phyloP scores from a whole-genome alignment of 2,888 invertebrate species.

The Spodoptera exigua region DNA sequence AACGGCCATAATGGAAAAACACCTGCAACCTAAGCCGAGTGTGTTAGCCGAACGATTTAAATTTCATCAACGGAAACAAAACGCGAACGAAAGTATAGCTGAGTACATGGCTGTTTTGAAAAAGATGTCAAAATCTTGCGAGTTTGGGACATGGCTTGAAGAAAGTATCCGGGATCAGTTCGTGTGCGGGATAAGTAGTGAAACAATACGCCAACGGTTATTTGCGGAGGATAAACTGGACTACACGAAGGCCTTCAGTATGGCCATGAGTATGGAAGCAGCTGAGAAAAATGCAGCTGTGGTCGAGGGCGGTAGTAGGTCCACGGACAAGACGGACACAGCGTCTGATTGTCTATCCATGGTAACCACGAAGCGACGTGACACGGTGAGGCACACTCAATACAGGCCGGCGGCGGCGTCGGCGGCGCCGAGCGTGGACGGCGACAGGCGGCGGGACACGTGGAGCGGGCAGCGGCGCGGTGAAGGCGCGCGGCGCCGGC shows the following conservation, averaged over 20 bases:
- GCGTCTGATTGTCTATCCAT: neutral
- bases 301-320: constrained; percentile 5
- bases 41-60: constrained; percentile 1
- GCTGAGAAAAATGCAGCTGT: constrained; percentile 39
- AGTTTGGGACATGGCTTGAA: constrained; percentile 29
- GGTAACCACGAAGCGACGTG: neutral
- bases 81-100: constrained; percentile 5
- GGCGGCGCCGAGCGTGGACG: neutral
- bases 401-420: no score
- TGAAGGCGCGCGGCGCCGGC: neutral
- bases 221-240: constrained; percentile 43
- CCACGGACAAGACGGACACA: neutral
- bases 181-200: constrained; percentile 41
- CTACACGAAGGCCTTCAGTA: constrained; percentile 17
- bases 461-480: neutral
- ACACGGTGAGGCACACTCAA: no score
- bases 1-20: constrained; percentile 1
- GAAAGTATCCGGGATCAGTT: constrained; percentile 56
- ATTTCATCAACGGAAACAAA: neutral
- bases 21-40: neutral
- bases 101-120: constrained; percentile 32
- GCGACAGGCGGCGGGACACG: neutral
- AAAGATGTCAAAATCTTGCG: constrained; percentile 33
- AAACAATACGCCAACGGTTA: constrained; percentile 41
- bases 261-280: constrained; percentile 40